Evolutionary conservation across 2,797 vertebrate species (phyloP).

Genomic region (Smutsia gigantea): DNA sequence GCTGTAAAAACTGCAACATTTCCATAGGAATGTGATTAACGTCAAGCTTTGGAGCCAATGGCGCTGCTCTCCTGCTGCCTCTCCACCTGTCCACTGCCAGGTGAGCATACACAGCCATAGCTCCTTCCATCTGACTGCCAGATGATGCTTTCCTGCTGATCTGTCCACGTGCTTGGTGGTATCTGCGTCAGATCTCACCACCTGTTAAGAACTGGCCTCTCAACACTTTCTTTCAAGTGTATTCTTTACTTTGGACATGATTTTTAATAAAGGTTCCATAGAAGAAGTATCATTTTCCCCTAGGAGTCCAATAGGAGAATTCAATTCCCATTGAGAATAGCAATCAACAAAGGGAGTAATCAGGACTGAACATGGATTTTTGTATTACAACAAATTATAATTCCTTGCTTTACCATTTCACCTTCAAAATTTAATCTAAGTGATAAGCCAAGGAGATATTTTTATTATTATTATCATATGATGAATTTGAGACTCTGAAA

Average conservation of each 20-base stretch:
- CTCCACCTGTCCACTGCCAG: slow-evolving; percentile 82
- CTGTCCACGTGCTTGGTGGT: slow-evolving; percentile 15
- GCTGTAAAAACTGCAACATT: slow-evolving; percentile 71
- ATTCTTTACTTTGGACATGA: not conserved
- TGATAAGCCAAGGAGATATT: not conserved
- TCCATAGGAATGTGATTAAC: slow-evolving; percentile 84
- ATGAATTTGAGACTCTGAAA: not conserved
- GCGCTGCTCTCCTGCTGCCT: slow-evolving; percentile 81
- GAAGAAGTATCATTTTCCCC: not conserved
- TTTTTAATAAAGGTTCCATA: not conserved
- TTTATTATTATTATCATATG: not conserved
- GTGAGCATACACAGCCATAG: slow-evolving; percentile 62
- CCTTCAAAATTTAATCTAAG: not conserved
- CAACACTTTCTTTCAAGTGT: not conserved
- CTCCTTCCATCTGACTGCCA: slow-evolving; percentile 72
- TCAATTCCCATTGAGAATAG: not conserved
- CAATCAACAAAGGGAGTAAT: not conserved
- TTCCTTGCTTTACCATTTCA: not conserved
- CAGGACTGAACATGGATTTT: not conserved
- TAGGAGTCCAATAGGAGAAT: not conserved
- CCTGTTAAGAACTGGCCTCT: slow-evolving; percentile 56
- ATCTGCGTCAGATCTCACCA: not conserved
- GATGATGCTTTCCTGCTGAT: slow-evolving; percentile 77
- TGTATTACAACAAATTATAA: not conserved
- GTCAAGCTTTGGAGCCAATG: slow-evolving; percentile 77